Conservation (phyloP, 2,888 invertebrate genomes). For the Druceiella hillmani region DNA sequence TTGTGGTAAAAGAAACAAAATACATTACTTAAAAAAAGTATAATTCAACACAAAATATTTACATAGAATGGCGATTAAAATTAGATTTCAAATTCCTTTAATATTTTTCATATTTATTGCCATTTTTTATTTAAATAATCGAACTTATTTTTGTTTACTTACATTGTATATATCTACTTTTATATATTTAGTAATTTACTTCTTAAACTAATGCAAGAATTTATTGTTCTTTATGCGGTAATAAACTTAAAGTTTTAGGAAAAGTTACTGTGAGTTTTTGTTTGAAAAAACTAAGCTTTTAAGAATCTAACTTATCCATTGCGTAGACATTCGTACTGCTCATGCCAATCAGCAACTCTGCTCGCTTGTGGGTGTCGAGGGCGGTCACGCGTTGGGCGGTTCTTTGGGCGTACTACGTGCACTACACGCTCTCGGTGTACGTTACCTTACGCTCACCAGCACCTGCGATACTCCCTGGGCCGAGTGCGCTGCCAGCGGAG, state of each 20-base stretch:
- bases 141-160: too few relatives aligned
- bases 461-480: conserved; percentile 79
- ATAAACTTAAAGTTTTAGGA: neutral
- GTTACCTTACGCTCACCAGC: conserved; percentile 73
- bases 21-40: too few relatives aligned
- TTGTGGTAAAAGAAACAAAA: too few relatives aligned
- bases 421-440: conserved; percentile 70
- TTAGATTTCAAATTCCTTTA: too few relatives aligned
- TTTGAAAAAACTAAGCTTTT: neutral
- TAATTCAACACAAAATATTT: too few relatives aligned
- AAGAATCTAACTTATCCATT: too few relatives aligned
- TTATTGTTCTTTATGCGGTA: neutral
- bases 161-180: too few relatives aligned
- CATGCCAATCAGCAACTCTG: conserved; percentile 64
- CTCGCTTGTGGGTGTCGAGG: conserved; percentile 72
- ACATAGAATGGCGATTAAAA: too few relatives aligned
- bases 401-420: conserved; percentile 68
- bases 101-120: too few relatives aligned
- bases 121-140: too few relatives aligned
- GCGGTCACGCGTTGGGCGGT: conserved; percentile 73
- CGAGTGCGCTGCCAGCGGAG: conserved; percentile 58
- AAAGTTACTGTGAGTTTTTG: neutral
- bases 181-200: too few relatives aligned
- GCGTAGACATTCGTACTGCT: conserved; percentile 64
- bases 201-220: too few relatives aligned